Evolutionary conservation across 2,113 vertebrate species (phyloP).

Genomic region (Indri indri): DNA sequence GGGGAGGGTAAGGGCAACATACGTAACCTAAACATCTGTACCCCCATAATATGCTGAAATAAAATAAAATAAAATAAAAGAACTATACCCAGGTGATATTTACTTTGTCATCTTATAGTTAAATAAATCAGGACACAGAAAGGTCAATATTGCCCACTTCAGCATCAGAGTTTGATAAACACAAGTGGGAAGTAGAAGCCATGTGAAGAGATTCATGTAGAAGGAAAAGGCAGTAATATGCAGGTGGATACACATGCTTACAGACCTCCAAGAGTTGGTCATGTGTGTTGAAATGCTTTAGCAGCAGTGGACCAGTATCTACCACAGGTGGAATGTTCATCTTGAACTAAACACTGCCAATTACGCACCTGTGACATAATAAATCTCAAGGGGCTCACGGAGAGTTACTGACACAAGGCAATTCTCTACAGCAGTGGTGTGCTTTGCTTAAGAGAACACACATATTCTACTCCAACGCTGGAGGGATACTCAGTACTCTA

Average conservation of each 20-base stretch:
- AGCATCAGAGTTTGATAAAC: background rate
- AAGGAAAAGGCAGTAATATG: background rate
- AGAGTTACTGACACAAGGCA: background rate
- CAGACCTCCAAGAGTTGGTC: background rate
- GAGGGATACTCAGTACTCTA: background rate
- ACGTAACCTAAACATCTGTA: too few relatives aligned
- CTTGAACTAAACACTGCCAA: background rate
- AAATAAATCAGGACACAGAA: slow-evolving; percentile 17
- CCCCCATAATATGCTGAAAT: too few relatives aligned
- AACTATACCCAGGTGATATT: background rate
- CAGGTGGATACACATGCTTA: background rate
- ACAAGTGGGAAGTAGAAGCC: background rate
- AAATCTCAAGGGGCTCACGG: background rate
- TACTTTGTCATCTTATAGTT: background rate
- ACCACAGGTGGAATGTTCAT: background rate
- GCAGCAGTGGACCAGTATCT: background rate
- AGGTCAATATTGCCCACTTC: background rate
- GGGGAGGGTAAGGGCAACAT: too few relatives aligned
- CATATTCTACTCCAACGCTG: background rate
- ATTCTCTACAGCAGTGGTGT: background rate
- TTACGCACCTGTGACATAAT: background rate
- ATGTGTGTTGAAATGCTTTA: background rate
- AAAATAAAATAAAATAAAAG: too few relatives aligned
- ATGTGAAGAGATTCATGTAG: background rate
- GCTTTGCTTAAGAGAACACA: background rate